phyloP scores from a whole-genome alignment of 2,888 invertebrate genomes.

The Lissocephala sabroskyi region DNA sequence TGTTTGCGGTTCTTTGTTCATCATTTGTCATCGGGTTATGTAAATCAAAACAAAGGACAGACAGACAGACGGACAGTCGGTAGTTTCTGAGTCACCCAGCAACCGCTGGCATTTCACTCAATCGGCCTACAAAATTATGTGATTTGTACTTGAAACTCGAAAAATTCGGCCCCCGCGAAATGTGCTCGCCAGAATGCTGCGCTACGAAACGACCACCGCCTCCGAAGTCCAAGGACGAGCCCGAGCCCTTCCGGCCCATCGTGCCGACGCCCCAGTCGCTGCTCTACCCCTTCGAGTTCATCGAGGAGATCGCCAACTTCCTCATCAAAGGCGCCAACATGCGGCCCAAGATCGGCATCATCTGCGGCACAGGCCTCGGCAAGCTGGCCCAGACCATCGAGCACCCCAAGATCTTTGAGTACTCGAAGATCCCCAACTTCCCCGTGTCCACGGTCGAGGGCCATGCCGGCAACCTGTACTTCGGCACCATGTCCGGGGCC shows the following conservation, averaged over 20 bases:
- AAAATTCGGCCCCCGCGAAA: too few species aligned
- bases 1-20: too few species aligned
- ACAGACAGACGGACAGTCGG: too few species aligned
- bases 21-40: too few species aligned
- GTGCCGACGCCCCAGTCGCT: constrained; percentile 26
- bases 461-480: too few species aligned
- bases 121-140: too few species aligned
- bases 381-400: constrained; percentile 82
- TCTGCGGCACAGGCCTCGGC: constrained; percentile 90
- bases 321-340: constrained; percentile 79
- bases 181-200: constrained; percentile 42
- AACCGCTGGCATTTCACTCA: too few species aligned
- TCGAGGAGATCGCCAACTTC: constrained; percentile 83
- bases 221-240: constrained; percentile 8
- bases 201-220: constrained; percentile 17
- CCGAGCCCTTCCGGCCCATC: constrained; percentile 11
- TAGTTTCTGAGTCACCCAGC: too few species aligned
- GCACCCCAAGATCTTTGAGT: constrained; percentile 82
- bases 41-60: too few species aligned
- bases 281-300: constrained; percentile 82
- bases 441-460: constrained; percentile 90
- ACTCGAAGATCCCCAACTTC: constrained; percentile 93
- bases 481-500: constrained; percentile 87
- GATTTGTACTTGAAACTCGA: too few species aligned
- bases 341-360: constrained; percentile 89